phyloP scores from a whole-genome alignment of 2,797 vertebrate species.

The Crypturellus tataupa region DNA sequence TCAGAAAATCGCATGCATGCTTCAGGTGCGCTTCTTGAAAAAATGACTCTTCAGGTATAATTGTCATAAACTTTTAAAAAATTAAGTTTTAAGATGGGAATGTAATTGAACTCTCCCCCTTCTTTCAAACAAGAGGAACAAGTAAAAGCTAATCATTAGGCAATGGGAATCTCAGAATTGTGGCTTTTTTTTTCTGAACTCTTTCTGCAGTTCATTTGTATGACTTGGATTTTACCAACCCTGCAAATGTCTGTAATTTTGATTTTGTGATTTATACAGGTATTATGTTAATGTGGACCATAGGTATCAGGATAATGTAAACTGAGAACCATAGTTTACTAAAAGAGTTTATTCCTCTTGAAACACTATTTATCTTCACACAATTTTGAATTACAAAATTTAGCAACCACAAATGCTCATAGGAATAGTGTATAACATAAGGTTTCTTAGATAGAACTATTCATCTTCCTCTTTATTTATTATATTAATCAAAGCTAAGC shows the following conservation, averaged over 20 bases:
- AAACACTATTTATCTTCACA: background rate
- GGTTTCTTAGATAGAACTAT: background rate
- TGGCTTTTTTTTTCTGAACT: background rate
- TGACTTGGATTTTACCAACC: background rate
- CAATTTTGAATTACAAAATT: background rate
- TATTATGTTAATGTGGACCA: background rate
- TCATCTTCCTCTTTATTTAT: background rate
- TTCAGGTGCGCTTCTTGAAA: background rate
- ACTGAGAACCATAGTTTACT: background rate
- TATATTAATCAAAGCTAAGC: slow-evolving; percentile 6
- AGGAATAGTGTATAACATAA: background rate
- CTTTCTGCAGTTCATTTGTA: background rate
- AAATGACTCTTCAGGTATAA: background rate
- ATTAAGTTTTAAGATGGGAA: background rate
- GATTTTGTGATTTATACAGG: background rate
- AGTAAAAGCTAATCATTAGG: background rate
- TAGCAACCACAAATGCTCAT: background rate
- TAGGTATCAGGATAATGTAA: background rate
- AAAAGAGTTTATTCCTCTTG: background rate
- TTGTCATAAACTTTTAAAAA: background rate
- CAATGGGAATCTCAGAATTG: background rate
- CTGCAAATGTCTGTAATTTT: background rate
- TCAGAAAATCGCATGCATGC: background rate
- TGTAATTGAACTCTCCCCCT: background rate
- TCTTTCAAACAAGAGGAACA: background rate